These are phyloP conservation scores for Zaprionus vittiger DNA, from an alignment of 1,140 invertebrate species.

Conservation along the genomic window DNA sequence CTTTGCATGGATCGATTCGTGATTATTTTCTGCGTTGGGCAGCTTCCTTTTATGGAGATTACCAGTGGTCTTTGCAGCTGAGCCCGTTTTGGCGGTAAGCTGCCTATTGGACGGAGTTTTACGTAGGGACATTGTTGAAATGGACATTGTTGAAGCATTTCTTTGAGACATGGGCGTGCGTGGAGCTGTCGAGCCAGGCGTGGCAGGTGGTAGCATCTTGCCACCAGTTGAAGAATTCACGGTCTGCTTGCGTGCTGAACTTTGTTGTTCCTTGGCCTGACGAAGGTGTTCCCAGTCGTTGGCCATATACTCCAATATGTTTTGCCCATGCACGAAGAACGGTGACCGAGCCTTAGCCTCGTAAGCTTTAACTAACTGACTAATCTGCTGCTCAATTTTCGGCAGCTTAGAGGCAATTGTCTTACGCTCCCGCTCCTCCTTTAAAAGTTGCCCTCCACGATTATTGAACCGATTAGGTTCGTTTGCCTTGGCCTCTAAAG, in stretches of 20 bases:
- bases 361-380: constrained; percentile 85
- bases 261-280: constrained; percentile 70
- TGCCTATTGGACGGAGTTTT: constrained; percentile 66
- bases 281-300: constrained; percentile 86
- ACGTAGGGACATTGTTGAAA: constrained; percentile 63
- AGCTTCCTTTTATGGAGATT: constrained; percentile 54
- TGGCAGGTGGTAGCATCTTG: constrained; percentile 47
- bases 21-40: neutral
- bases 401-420: constrained; percentile 88
- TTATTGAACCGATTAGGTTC: constrained; percentile 93
- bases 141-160: constrained; percentile 61
- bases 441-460: constrained; percentile 91
- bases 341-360: constrained; percentile 84
- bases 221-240: constrained; percentile 34
- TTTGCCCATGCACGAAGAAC: constrained; percentile 87
- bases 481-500: constrained; percentile 89
- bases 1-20: constrained; percentile 44
- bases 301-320: constrained; percentile 86
- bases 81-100: constrained; percentile 22
- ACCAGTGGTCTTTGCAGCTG: constrained; percentile 44
- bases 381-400: constrained; percentile 88
- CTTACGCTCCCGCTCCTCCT: constrained; percentile 93
- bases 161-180: constrained; percentile 66
- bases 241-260: constrained; percentile 72
- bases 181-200: constrained; percentile 28